These are phyloP conservation scores for Pammene aurita DNA, from an alignment of 2,888 invertebrate genomes.

Conservation along the genomic window DNA sequence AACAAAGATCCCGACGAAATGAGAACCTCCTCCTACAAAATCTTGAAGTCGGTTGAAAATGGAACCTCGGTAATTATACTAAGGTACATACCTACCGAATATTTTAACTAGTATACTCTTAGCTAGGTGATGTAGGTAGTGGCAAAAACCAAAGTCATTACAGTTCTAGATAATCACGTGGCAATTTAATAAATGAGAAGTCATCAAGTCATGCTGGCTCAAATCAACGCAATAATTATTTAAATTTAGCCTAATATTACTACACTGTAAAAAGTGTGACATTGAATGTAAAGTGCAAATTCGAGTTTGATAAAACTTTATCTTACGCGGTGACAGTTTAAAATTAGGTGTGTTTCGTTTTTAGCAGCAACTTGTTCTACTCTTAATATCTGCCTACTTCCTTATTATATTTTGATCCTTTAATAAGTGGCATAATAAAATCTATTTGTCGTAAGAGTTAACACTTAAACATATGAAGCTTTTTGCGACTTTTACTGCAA, in stretches of 20 bases:
- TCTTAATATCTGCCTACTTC: neutral
- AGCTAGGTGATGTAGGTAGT: neutral
- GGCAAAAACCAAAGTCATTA: conserved; percentile 26
- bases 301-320: neutral
- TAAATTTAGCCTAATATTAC: conserved; percentile 40
- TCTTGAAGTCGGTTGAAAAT: too few species aligned
- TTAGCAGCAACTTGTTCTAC: neutral
- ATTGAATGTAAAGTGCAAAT: conserved; percentile 11
- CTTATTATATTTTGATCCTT: neutral
- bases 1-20: too few species aligned
- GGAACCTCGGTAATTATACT: too few species aligned
- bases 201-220: conserved; percentile 40
- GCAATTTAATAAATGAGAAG: conserved; percentile 35
- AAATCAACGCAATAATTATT: conserved; percentile 43
- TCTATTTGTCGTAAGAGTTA: neutral
- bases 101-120: neutral
- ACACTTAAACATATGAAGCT: neutral
- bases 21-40: too few species aligned
- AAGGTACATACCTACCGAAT: too few species aligned
- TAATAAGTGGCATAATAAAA: neutral
- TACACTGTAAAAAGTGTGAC: conserved; percentile 22
- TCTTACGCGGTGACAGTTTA: neutral
- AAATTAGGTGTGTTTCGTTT: neutral
- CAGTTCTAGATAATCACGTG: conserved; percentile 24
- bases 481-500: neutral